Evolutionary conservation across 2,113 vertebrate genomes (phyloP), one percentile per base, ranked within the genome.

Genomic region (Dipodomys stephensi): DNA sequence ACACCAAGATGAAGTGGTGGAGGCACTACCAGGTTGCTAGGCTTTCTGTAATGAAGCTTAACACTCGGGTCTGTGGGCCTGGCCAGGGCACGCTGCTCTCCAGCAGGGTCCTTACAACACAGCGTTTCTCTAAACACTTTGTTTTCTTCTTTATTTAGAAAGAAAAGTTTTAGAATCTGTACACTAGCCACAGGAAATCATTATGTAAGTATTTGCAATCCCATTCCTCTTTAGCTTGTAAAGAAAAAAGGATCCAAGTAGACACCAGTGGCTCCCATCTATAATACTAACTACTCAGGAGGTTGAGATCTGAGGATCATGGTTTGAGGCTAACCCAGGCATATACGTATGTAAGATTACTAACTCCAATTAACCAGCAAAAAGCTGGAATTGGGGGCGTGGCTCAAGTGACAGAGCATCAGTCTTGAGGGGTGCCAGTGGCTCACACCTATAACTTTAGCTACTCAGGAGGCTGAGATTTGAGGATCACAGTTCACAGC

Each of bases 141-240:
- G 19, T 95, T 93, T 90, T 83, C 81, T 81, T 83, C 67, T 94
- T 85, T 91, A 27, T 64, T 87, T 78, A 79, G 69, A 93, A 76
- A 74, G 68, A n/a, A 90, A 76, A 16, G 27, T 74, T 93, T 78
- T 65, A 86, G 81, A 83, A 32, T 81, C 72, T 74, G 28, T 35
- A 35, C 23, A 39, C 44, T 82, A 78, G 69, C 60, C 67, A 67
- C 84, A 81, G 8, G 81, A 88, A 64, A 49, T 27, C 32, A 9
- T 57, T 65, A 22, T 67, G 25, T 73, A 60, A 84, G 64, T 35
- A 62, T 88, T 65, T 87, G 30, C 27, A 65, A 6, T 87, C 81
- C 46, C 32, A 88, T 32, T 81, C 28, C 32, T 85, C 65, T 69
- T 78, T 53, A 83, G 11, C 18, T 62, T 67, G 5, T 60, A n/a